A percentile compares a stretch with the other conserved stretches of the same genome.
These are phyloP conservation scores for Polypedilum vanderplanki DNA, from an alignment of 1,140 invertebrate genomes.

Conservation along the genomic window DNA sequence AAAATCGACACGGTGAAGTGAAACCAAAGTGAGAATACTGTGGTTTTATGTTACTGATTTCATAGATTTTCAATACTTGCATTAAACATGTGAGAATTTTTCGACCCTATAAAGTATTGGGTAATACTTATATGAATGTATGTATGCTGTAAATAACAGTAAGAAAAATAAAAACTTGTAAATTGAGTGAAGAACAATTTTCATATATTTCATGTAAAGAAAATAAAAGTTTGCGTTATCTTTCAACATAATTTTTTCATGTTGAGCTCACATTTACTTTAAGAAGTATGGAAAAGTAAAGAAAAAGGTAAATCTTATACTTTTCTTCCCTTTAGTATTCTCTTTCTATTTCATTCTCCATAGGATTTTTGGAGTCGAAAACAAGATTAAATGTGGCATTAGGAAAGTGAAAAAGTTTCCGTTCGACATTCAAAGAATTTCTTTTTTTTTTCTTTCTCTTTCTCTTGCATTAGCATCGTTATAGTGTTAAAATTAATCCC, in stretches of 20 bases:
- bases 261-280: background rate
- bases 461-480: conserved; percentile 7
- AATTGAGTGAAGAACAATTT: no score
- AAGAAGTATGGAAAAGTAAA: background rate
- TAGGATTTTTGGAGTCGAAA: conserved; percentile 11
- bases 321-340: background rate
- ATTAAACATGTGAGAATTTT: no score
- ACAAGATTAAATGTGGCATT: conserved; percentile 14
- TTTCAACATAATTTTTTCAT: conserved; percentile 14
- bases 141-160: no score
- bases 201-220: no score
- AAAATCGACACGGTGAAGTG: no score
- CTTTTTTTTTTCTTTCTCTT: background rate
- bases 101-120: no score
- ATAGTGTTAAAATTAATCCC: conserved; percentile 18
- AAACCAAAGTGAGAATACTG: no score
- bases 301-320: background rate
- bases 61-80: no score
- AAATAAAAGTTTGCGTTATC: background rate
- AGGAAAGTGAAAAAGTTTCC: conserved; percentile 10
- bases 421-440: conserved; percentile 14
- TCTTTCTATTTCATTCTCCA: background rate
- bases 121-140: no score
- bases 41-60: no score
- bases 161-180: no score